Evolutionary conservation across 2,888 invertebrate genomes (phyloP), one percentile per base, ranked within the genome.

Genomic region (Hydriomena furcata): DNA sequence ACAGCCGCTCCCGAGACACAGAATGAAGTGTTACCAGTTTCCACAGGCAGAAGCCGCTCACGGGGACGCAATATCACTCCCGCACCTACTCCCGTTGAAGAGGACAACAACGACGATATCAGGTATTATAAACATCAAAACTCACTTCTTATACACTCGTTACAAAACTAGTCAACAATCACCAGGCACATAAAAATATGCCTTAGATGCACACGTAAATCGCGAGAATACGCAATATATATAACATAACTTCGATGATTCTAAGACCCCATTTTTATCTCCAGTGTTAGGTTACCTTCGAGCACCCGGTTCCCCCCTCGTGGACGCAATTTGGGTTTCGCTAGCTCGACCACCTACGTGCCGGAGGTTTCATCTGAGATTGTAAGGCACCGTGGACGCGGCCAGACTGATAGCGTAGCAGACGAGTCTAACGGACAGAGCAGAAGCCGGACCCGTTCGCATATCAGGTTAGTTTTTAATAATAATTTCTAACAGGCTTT

Each of bases 301-400:
- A 95, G 94, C 70, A 96, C 96, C n/a, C 93, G 96, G 58, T 96
- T 96, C 79, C 96, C 96, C 54, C 95, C 95, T 32, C 94, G 94
- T 50, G 93, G 93, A 62, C 87, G 93, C 80, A 81, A 78, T 83
- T 63, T 89, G 41, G 79, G 74, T 10, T 65, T 81, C 45, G 56
- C 71, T 28, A 88, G 87, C 59, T 91, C 92, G 12, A 92, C 93
- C 28, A 91, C 92, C 47, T 76, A 73, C 52, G 83, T 70, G 57
- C 90, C 84, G 55, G 91, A 82, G 78, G 76, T 76, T 41, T 77
- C 86, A n/a, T 79, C 91, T 59, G 84, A 91, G 79, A 72, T 87
- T 58, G 73, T 82, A 10, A 78, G 76, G 51, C 82, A 84, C 27
- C 84, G 87, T 47, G 83, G 83, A 23, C 85, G 86, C 17, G 69